phyloP scores from a whole-genome alignment of 1,140 invertebrate species.

The Nylanderia fulva region DNA sequence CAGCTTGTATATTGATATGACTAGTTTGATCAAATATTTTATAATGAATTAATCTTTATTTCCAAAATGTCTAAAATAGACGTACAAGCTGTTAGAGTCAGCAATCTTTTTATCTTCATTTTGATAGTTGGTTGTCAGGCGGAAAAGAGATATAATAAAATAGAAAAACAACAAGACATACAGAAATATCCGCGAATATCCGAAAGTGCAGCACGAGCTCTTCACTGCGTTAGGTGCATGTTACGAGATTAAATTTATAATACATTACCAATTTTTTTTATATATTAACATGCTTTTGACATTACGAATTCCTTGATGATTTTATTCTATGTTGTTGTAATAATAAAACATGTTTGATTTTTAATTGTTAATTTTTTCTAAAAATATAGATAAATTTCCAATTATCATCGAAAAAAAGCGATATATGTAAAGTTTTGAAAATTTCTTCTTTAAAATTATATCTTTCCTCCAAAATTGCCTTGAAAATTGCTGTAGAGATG shows the following conservation, averaged over 20 bases:
- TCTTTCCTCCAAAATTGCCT: too few relatives aligned
- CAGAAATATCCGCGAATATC: conserved; percentile 4
- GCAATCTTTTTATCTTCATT: not conserved
- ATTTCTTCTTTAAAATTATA: not conserved
- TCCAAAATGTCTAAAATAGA: not conserved
- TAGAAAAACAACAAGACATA: not conserved
- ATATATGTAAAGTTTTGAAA: not conserved
- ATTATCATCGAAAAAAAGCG: not conserved
- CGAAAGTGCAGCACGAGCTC: not conserved
- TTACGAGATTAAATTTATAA: not conserved
- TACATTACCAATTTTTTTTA: not conserved
- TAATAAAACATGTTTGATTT: not conserved
- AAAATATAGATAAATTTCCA: not conserved
- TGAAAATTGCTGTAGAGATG: not conserved
- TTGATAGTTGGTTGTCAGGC: not conserved
- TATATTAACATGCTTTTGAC: not conserved
- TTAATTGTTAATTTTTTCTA: not conserved
- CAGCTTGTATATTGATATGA: not conserved
- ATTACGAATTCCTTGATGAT: not conserved
- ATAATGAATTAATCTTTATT: not conserved
- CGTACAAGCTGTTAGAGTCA: not conserved
- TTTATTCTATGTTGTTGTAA: not conserved
- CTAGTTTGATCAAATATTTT: not conserved
- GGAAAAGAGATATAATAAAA: not conserved
- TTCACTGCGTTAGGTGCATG: conserved; percentile 4